A percentile compares a stretch with the other conserved stretches of the same genome.
Conservation (phyloP, 2,888 invertebrate species). For the Erebia aethiops region DNA sequence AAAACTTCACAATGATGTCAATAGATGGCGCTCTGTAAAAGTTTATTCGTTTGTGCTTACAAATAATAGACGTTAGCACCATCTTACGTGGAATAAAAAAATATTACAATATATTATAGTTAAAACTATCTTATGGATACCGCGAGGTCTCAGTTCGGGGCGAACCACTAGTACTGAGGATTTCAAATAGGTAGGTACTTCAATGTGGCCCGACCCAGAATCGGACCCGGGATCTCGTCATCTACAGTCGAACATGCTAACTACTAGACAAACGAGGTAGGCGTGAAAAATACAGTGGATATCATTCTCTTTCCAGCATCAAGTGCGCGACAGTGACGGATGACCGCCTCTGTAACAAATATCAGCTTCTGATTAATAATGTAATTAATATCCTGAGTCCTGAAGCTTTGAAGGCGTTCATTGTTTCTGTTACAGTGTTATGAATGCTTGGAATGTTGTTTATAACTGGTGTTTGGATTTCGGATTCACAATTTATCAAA, state of each 20-base stretch:
- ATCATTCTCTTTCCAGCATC: slow-evolving; percentile 1
- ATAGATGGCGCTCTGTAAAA: too few species aligned
- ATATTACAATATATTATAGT: too few species aligned
- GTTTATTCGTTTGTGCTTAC: too few species aligned
- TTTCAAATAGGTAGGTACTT: too few species aligned
- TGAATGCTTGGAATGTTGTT: neutral
- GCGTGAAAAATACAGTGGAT: neutral
- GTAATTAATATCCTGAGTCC: slow-evolving; percentile 15
- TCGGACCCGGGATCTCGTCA: neutral
- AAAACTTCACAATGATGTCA: too few species aligned
- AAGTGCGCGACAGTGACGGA: slow-evolving; percentile 22
- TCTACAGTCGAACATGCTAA: neutral
- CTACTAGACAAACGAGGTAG: neutral
- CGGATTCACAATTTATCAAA: neutral
- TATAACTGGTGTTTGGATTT: neutral
- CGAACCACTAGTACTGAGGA: too few species aligned
- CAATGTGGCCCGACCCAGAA: neutral
- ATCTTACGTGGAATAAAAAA: too few species aligned
- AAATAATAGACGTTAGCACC: too few species aligned
- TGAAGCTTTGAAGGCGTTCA: slow-evolving; percentile 13
- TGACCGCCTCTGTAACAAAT: slow-evolving; percentile 22
- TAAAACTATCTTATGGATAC: too few species aligned
- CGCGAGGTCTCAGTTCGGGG: too few species aligned
- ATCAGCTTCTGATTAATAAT: slow-evolving; percentile 27
- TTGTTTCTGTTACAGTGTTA: slow-evolving; percentile 5